These are phyloP conservation scores for Pseudopodoces humilis DNA, from an alignment of 2,113 vertebrate species.

Conservation along the genomic window DNA sequence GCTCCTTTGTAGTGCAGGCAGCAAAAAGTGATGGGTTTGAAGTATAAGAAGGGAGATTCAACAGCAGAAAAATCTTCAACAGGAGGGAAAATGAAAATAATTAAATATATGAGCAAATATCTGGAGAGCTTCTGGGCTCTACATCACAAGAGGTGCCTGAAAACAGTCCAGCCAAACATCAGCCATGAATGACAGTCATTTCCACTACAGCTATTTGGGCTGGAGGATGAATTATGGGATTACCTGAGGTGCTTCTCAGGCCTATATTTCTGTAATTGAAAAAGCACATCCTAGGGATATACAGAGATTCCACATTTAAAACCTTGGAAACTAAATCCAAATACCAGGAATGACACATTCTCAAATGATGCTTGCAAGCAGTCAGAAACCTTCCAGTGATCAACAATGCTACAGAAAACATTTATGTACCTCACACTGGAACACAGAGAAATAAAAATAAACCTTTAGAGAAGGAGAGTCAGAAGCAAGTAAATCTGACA, in stretches of 20 bases:
- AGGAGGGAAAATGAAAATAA: background rate
- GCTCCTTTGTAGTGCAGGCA: background rate
- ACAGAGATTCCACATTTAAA: background rate
- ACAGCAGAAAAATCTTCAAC: background rate
- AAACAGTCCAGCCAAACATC: background rate
- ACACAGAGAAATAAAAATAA: background rate
- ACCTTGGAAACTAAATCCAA: background rate
- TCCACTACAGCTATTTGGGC: background rate
- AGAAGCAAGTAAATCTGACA: background rate
- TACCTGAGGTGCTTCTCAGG: background rate
- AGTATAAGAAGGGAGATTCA: background rate
- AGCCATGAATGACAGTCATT: background rate
- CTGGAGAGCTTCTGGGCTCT: background rate
- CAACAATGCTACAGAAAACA: background rate
- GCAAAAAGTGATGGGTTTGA: background rate
- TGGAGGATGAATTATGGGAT: background rate
- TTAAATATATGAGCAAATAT: background rate
- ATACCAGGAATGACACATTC: background rate
- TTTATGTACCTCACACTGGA: background rate
- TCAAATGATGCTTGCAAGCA: background rate
- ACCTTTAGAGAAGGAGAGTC: background rate
- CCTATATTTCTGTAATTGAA: background rate
- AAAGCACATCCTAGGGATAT: background rate
- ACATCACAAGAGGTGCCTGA: background rate
- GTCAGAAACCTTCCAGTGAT: background rate